These are phyloP conservation scores for Polypterus senegalus DNA, from an alignment of 2,113 vertebrate genomes.

Conservation along the genomic window DNA sequence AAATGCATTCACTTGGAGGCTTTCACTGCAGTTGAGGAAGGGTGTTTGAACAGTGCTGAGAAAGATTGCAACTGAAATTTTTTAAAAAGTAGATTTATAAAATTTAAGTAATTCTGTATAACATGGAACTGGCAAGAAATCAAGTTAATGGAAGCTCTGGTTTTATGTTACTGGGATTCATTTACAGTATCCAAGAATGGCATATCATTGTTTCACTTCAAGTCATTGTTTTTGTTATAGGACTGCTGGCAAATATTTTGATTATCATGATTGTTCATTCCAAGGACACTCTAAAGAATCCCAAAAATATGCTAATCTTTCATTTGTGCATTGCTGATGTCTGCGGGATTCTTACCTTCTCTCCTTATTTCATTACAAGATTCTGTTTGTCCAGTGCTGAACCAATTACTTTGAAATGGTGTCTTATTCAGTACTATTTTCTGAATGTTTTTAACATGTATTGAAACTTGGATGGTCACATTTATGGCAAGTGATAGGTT, in stretches of 20 bases:
- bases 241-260: neutral
- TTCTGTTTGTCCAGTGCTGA: neutral
- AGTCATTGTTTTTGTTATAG: neutral
- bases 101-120: no score
- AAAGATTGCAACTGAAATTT: no score
- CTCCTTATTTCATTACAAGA: conserved; percentile 2
- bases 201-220: neutral
- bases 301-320: conserved; percentile 3
- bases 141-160: neutral
- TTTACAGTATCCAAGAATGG: conserved; percentile 4
- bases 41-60: no score
- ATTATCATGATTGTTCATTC: neutral
- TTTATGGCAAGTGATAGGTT: conserved; percentile 5
- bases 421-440: conserved; percentile 3
- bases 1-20: no score
- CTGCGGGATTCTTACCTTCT: neutral
- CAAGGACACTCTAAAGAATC: neutral
- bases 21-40: no score
- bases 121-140: neutral
- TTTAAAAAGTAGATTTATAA: no score
- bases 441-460: conserved; percentile 7
- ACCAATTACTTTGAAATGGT: conserved; percentile 2
- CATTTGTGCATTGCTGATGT: conserved; percentile 4
- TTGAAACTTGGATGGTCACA: neutral
- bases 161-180: conserved; percentile 1